phyloP scores from a whole-genome alignment of 1,140 invertebrate genomes.

The Potamilus streckersoni region DNA sequence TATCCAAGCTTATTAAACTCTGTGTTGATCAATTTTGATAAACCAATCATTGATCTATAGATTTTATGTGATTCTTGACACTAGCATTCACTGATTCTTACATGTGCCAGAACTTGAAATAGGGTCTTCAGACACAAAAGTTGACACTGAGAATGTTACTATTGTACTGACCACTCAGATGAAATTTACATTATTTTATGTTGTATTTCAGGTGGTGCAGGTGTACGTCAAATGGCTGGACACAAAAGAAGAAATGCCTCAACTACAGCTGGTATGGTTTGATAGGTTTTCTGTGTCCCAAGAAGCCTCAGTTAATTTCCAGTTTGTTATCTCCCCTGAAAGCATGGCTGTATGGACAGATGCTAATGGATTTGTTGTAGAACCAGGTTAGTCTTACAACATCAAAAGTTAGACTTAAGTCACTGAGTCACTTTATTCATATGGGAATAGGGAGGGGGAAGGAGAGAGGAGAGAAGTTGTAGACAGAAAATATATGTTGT shows the following conservation, averaged over 20 bases:
- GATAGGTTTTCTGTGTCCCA: conserved; percentile 20
- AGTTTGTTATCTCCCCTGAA: conserved; percentile 21
- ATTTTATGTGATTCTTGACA: not conserved
- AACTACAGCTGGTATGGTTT: conserved; percentile 47
- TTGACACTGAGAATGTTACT: not conserved
- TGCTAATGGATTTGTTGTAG: conserved; percentile 31
- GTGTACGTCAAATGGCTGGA: conserved; percentile 47
- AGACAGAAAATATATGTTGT: too few species aligned
- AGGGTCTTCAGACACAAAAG: not conserved
- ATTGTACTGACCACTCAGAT: not conserved
- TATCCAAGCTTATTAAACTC: too few species aligned
- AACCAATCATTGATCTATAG: not conserved
- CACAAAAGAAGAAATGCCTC: conserved; percentile 38
- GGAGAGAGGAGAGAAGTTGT: too few species aligned
- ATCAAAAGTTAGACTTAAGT: too few species aligned
- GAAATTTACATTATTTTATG: conserved; percentile 4
- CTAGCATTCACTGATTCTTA: not conserved
- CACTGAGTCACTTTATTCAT: too few species aligned
- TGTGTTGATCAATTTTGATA: not conserved
- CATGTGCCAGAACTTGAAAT: not conserved
- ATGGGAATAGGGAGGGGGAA: too few species aligned
- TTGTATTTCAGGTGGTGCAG: conserved; percentile 46
- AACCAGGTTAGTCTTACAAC: conserved; percentile 29
- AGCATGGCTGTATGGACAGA: conserved; percentile 43
- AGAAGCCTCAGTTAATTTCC: not conserved